Evolutionary conservation across 2,888 invertebrate genomes (phyloP).

Genomic region (Opisthograptis luteolata): DNA sequence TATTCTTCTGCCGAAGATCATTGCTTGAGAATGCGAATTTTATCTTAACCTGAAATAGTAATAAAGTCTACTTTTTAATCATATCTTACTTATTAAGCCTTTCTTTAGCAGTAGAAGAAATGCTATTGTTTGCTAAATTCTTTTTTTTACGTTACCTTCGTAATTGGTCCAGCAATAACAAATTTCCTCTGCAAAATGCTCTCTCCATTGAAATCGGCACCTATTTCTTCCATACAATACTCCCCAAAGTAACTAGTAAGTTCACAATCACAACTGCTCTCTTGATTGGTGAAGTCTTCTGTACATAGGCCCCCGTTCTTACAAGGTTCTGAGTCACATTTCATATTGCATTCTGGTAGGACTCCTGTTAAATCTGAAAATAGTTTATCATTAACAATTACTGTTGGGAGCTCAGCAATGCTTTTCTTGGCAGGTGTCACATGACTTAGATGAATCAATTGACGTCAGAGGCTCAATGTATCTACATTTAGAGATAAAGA

Average conservation of each 20-base stretch:
- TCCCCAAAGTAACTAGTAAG: slow-evolving; percentile 96
- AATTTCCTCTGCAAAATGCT: slow-evolving; percentile 92
- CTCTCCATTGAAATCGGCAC: slow-evolving; percentile 94
- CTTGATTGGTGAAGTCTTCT: slow-evolving; percentile 94
- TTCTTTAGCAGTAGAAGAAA: neutral
- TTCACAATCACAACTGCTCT: slow-evolving; percentile 94
- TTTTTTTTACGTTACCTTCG: slow-evolving; percentile 56
- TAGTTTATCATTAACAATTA: neutral
- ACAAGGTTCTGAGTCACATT: slow-evolving; percentile 94
- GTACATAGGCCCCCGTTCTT: slow-evolving; percentile 94
- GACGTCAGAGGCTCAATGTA: too few species aligned
- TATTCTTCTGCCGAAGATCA: slow-evolving; percentile 90
- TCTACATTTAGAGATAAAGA: too few species aligned
- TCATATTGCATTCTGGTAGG: slow-evolving; percentile 93
- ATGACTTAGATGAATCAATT: too few species aligned
- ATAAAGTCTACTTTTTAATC: neutral
- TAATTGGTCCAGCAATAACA: slow-evolving; percentile 87
- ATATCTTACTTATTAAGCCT: too few species aligned
- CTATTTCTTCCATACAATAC: slow-evolving; percentile 94
- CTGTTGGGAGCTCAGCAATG: too few species aligned
- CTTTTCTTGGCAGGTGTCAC: too few species aligned
- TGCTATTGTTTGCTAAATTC: neutral
- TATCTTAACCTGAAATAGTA: slow-evolving; percentile 86
- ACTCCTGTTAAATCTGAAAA: slow-evolving; percentile 87
- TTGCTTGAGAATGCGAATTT: slow-evolving; percentile 94